Conservation (phyloP, 1,140 invertebrate genomes). For the Drosophila trapezifrons region DNA sequence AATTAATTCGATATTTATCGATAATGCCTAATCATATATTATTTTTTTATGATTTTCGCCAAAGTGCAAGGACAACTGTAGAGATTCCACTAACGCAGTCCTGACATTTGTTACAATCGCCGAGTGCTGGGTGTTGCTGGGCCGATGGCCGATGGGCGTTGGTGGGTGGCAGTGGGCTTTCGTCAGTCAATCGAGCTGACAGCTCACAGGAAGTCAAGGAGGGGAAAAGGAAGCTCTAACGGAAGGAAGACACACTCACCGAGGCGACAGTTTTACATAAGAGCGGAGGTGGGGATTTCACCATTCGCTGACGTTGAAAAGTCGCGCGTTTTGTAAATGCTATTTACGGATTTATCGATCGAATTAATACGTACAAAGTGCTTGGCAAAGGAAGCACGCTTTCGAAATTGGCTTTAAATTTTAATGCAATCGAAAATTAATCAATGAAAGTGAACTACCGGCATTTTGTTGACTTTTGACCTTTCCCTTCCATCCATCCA, state of each 20-base stretch:
- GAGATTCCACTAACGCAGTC: constrained; percentile 37
- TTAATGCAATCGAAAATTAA: constrained; percentile 45
- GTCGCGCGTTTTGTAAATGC: constrained; percentile 64
- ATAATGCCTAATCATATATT: not conserved
- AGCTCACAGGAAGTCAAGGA: constrained; percentile 38
- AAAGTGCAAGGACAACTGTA: constrained; percentile 24
- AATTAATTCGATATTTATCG: not conserved
- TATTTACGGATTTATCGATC: constrained; percentile 79
- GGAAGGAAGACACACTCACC: constrained; percentile 51
- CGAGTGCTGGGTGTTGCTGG: constrained; percentile 4
- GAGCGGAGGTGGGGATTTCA: constrained; percentile 3
- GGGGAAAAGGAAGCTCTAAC: constrained; percentile 34
- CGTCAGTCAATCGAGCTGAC: constrained; percentile 45
- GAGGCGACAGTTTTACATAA: constrained; percentile 40
- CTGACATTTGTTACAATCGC: constrained; percentile 62
- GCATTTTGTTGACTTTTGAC: constrained; percentile 12
- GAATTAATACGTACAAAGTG: constrained; percentile 40
- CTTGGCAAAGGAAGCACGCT: constrained; percentile 13
- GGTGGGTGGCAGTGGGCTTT: constrained; percentile 26
- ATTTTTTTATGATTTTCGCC: not conserved
- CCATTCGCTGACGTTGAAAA: constrained; percentile 60
- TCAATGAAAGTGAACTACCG: constrained; percentile 30
- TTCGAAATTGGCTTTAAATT: constrained; percentile 30
- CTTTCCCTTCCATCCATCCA: not conserved
- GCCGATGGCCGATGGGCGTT: not conserved